Conservation (phyloP, 2,888 invertebrate species). For the Papilio elwesi region DNA sequence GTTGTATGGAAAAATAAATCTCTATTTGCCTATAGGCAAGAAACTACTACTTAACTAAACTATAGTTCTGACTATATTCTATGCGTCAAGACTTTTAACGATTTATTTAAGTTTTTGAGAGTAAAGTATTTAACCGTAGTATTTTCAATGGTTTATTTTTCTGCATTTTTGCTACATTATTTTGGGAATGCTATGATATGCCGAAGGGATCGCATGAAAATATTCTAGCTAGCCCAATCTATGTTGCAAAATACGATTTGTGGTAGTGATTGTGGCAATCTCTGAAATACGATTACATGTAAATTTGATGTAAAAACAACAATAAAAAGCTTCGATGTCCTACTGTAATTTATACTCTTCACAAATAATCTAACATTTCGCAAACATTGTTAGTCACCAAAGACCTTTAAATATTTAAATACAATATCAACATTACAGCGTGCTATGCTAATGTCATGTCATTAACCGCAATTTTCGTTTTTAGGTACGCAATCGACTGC, state of each 20-base stretch:
- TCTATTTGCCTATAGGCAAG: too few species aligned
- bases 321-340: neutral
- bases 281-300: neutral
- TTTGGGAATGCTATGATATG: neutral
- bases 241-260: neutral
- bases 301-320: constrained; percentile 2
- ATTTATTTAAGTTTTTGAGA: too few species aligned
- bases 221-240: neutral
- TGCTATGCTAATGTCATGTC: constrained; percentile 14
- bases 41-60: too few species aligned
- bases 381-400: constrained; percentile 15
- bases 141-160: too few species aligned
- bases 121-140: too few species aligned
- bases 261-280: neutral
- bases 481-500: constrained; percentile 35
- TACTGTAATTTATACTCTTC: constrained; percentile 9
- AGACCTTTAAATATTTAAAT: constrained; percentile 18
- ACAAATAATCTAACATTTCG: constrained; percentile 5
- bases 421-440: constrained; percentile 19
- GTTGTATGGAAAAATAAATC: neutral
- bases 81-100: too few species aligned
- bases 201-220: neutral
- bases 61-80: too few species aligned
- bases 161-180: neutral
- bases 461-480: constrained; percentile 35